Base-by-base conservation (phyloP, 2,888 invertebrate species). In the Drosophila paranaensis region DNA sequence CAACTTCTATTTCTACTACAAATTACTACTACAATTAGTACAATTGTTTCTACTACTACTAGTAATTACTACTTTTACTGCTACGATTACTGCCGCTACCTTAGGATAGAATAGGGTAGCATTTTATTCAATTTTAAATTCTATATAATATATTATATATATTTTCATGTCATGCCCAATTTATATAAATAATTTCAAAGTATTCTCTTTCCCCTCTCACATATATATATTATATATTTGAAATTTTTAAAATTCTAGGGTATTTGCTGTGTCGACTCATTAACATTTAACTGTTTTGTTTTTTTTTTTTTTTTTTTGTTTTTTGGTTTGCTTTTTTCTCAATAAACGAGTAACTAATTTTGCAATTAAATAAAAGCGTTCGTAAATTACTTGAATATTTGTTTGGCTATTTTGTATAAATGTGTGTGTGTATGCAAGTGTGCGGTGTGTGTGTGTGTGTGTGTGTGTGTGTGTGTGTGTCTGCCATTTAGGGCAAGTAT, bases 401-500 rank as follows among this genome's bases (percentile, higher is more conserved):
- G 46, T 45, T 57, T n/a, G 35, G 14, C 16, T 68, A 62, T 64
- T n/a, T 30, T 16, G 61, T 60, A 33, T 56, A 54, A 50, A 39
- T 35, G 27, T 39, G 11, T 60, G 39, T 35, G 14, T 27, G 30
- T 8, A 33, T 33, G 30, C 30, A 33, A 33, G 8, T 61, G 30
- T 27, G 2, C 2, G 20, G 2, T 20, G 20, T 20, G 1, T 20
- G 20, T 20, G 2, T 20, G 20, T 20, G 20, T 20, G 51, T 63
- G 35, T 56, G 35, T 60, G 40, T 58, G 50, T 37, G 43, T 48
- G 35, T 51, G 42, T 57, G 57, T 51, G 10, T 30, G 58, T 13
- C 25, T 58, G 67, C 74, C 70, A 87, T 84, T 87, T 83, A 69
- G 88, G 79, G 81, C 76, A 87, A 79, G 76, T 81, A 85, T 85